These are phyloP conservation scores for Eulemur mongoz DNA, from an alignment of 2,797 vertebrate genomes.

Conservation along the genomic window DNA sequence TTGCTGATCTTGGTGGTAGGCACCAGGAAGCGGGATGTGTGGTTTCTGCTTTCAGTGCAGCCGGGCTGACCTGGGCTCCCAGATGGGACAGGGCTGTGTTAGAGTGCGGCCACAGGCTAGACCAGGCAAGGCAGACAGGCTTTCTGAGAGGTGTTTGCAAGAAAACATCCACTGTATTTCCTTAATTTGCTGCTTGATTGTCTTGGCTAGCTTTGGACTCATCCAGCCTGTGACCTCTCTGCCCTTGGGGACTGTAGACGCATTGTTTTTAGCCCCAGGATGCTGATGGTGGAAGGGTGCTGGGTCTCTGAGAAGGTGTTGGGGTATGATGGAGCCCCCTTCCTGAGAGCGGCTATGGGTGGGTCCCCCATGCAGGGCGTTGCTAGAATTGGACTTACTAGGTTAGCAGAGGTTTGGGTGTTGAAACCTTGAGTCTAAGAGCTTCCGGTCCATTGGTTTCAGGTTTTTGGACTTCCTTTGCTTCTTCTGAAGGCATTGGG, in stretches of 20 bases:
- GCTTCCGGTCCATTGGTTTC: not conserved
- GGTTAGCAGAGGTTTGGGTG: not conserved
- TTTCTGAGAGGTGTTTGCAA: conserved; percentile 53
- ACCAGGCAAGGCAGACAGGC: not conserved
- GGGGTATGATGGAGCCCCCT: not conserved
- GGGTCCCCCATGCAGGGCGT: not conserved
- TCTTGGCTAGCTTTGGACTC: not conserved
- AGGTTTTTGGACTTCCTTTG: not conserved
- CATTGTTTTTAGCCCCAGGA: not conserved
- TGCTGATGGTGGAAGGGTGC: not conserved
- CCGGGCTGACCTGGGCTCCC: not conserved
- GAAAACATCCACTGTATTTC: conserved; percentile 26
- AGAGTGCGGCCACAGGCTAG: not conserved
- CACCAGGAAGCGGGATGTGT: not conserved
- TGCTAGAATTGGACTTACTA: not conserved
- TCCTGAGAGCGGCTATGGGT: not conserved
- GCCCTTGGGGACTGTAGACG: not conserved
- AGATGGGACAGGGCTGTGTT: not conserved
- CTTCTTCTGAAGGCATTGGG: not conserved
- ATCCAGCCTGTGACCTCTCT: not conserved
- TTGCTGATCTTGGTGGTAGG: not conserved
- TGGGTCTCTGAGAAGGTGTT: not conserved
- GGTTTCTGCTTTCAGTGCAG: not conserved
- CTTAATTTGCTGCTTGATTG: conserved; percentile 26
- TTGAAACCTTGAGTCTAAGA: not conserved